Evolutionary conservation across 2,113 vertebrate genomes (phyloP).

Genomic region (Corvus moneduloides): DNA sequence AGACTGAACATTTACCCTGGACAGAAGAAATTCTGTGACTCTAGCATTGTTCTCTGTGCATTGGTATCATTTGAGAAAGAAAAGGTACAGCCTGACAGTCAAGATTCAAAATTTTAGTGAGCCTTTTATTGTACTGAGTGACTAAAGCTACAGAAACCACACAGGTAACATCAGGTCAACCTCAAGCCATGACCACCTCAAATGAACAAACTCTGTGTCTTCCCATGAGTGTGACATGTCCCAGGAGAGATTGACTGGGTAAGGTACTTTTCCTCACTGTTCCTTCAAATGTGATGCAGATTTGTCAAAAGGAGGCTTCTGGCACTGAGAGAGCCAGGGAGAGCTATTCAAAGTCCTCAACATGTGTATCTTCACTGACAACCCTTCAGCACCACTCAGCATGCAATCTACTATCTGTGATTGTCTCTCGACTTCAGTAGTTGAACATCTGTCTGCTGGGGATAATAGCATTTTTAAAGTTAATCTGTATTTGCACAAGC

Average conservation of each 20-base stretch:
- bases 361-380: neutral
- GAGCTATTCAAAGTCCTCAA: neutral
- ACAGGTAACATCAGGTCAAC: neutral
- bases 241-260: neutral
- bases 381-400: neutral
- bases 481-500: constrained; percentile 14
- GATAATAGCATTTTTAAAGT: neutral
- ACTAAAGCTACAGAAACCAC: neutral
- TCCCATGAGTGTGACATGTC: accelerated
- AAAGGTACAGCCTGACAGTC: neutral
- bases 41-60: neutral
- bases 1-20: neutral
- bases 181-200: neutral
- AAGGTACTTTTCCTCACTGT: neutral
- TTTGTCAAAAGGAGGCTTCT: neutral
- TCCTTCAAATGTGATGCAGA: neutral
- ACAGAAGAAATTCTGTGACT: neutral
- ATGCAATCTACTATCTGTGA: neutral
- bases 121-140: neutral
- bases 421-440: neutral
- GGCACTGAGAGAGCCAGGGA: neutral
- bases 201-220: neutral
- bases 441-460: neutral
- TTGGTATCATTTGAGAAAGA: neutral
- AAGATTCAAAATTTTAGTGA: neutral